Base-by-base conservation (phyloP, 2,888 invertebrate species). In the Achlya flavicornis region DNA sequence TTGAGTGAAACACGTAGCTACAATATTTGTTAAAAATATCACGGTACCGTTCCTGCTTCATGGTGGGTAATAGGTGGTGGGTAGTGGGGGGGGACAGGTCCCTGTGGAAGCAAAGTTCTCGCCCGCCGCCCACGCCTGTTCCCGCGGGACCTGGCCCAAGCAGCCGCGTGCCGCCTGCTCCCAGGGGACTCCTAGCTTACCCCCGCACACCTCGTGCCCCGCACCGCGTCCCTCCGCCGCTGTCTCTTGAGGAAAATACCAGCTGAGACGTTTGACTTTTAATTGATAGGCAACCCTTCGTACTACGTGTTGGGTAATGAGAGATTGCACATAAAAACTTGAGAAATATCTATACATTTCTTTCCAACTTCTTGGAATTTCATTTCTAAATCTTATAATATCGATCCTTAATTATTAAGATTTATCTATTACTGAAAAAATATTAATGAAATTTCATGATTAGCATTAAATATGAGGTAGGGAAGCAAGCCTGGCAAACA, bases 81-180 rank as follows among this genome's bases (percentile, higher is more conserved):
- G 83, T 79, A 79, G 80, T 76, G 79, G 83, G 83, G 83, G 83
- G 74, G 83, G 81, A 72, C 73, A 67, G 76, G 84, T 90, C 92
- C 91, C 93, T 76, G 84, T 84, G 91, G 92, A 90, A 75, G 85
- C 77, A 87, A 87, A 90, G 88, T 88, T 87, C 89, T 88, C 90
- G 84, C 90, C 89, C 89, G 87, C 90, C 91, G 88, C 91, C 91
- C 91, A 86, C 92, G 84, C 86, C 77, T 77, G 75, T 78, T 90
- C 92, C 87, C 92, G 26, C 48, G 91, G 85, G 93, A 86, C 78
- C 85, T 87, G 91, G 90, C 91, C 91, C 90, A 79, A 81, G 87
- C 89, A 81, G 88, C 89, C 84, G 83, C 85, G 83, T 78, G 86
- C 89, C 91, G 89, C 92, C 92, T 84, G 91, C 88, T 90, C 92